phyloP scores from a whole-genome alignment of 2,797 vertebrate species.

The Sebastes steindachneri region DNA sequence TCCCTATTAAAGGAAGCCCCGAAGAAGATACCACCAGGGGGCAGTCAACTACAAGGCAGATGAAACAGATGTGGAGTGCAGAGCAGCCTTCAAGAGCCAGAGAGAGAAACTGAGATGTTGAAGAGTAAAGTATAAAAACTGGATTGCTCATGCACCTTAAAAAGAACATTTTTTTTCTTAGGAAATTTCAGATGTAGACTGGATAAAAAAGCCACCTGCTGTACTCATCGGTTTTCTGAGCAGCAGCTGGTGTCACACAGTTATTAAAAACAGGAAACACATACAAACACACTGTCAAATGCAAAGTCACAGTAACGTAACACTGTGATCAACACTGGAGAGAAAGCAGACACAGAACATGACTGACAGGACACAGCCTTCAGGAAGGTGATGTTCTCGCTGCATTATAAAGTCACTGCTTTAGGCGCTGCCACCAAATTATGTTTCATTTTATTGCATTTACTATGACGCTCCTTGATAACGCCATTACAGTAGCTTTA shows the following conservation, averaged over 20 bases:
- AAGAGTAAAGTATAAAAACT: constrained; percentile 43
- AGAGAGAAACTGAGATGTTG: constrained; percentile 20
- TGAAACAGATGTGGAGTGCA: constrained; percentile 35
- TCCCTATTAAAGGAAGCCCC: constrained; percentile 8
- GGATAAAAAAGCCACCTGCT: constrained; percentile 36
- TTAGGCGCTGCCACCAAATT: constrained; percentile 28
- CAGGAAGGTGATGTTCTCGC: constrained; percentile 53
- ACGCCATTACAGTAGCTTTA: constrained; percentile 20
- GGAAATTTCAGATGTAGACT: constrained; percentile 2
- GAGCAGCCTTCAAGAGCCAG: constrained; percentile 29
- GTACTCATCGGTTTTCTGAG: constrained; percentile 39
- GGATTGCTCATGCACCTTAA: constrained; percentile 41
- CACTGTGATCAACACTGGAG: constrained; percentile 45
- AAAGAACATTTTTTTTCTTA: constrained; percentile 25
- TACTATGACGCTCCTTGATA: constrained; percentile 4
- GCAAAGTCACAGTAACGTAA: constrained; percentile 49
- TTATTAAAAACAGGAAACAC: constrained; percentile 32
- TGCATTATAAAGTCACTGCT: constrained; percentile 38
- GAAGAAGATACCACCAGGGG: constrained; percentile 67
- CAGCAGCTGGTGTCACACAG: constrained; percentile 50
- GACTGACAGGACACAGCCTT: constrained; percentile 54
- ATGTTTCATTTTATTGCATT: constrained; percentile 47
- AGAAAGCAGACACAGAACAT: constrained; percentile 43
- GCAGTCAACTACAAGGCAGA: constrained; percentile 74
- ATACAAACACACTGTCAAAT: constrained; percentile 49